Conservation (phyloP, 2,113 vertebrate species). For the Sisor rabdophorus region DNA sequence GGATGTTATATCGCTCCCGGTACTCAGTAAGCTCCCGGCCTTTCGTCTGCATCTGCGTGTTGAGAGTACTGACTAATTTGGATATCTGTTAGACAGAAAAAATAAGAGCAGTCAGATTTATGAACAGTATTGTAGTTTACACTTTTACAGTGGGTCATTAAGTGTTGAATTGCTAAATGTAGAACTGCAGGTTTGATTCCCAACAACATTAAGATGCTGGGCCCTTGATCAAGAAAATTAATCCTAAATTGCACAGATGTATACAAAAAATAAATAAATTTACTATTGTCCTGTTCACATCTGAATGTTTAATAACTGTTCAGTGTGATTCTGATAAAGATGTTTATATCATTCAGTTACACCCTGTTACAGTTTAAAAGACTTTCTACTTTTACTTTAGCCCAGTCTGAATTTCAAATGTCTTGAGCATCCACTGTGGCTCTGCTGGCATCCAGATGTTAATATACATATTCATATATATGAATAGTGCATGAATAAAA, state of each 20-base stretch:
- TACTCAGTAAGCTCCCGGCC: slow-evolving; percentile 89
- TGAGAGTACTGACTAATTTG: slow-evolving; percentile 79
- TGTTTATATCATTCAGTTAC: background rate
- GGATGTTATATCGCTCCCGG: slow-evolving; percentile 89
- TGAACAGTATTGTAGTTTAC: background rate
- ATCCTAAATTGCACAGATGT: too few species aligned
- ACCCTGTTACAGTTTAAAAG: too few species aligned
- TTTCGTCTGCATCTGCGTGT: slow-evolving; percentile 81
- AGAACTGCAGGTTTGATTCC: too few species aligned
- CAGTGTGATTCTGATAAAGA: background rate
- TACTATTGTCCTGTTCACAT: background rate
- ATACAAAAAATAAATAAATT: background rate
- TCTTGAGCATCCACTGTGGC: too few species aligned
- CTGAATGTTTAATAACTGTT: background rate
- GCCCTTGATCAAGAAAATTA: too few species aligned
- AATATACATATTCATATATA: too few species aligned
- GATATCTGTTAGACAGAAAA: slow-evolving; percentile 64
- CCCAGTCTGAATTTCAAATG: too few species aligned
- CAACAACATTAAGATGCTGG: too few species aligned
- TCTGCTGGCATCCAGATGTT: background rate
- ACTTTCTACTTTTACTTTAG: too few species aligned
- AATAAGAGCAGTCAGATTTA: background rate
- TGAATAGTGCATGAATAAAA: too few species aligned
- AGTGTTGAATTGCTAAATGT: too few species aligned
- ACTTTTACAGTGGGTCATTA: too few species aligned